phyloP scores from a whole-genome alignment of 2,888 invertebrate genomes.

The Brachypalpus laphriformis region DNA sequence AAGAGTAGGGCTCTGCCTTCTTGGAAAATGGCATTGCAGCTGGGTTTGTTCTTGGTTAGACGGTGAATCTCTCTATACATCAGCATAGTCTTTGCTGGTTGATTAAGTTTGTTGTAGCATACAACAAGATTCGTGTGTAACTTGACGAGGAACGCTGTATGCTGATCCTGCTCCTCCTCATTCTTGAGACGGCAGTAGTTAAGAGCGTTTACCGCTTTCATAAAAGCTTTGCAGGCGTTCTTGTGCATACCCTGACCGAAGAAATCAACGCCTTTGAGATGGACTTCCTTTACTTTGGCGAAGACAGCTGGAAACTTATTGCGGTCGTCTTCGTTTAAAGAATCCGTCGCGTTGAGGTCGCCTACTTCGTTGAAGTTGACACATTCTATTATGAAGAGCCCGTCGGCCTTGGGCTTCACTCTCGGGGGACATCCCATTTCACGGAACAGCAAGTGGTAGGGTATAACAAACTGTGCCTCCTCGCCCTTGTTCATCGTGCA shows the following conservation, averaged over 20 bases:
- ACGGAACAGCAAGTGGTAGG: constrained; percentile 89
- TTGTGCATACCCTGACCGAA: constrained; percentile 84
- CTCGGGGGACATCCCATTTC: constrained; percentile 90
- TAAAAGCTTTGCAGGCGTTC: constrained; percentile 83
- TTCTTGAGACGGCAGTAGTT: constrained; percentile 87
- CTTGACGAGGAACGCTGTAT: constrained; percentile 86
- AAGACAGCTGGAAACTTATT: constrained; percentile 85
- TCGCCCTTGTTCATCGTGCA: constrained; percentile 92
- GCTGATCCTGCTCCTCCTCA: constrained; percentile 85
- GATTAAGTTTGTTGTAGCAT: constrained; percentile 86
- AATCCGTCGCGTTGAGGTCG: constrained; percentile 81
- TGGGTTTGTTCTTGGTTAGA: constrained; percentile 83
- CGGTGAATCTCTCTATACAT: constrained; percentile 86
- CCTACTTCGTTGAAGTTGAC: constrained; percentile 84
- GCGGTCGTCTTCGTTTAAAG: constrained; percentile 84
- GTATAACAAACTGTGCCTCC: constrained; percentile 89
- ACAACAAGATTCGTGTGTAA: constrained; percentile 89
- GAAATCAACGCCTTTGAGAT: constrained; percentile 86
- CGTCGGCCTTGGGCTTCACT: constrained; percentile 89
- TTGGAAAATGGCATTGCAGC: constrained; percentile 86
- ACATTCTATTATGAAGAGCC: constrained; percentile 90
- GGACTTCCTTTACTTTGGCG: constrained; percentile 86
- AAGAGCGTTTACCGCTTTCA: constrained; percentile 85
- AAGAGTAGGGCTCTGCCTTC: constrained; percentile 87
- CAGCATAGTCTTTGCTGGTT: constrained; percentile 85